phyloP scores from a whole-genome alignment of 2,888 invertebrate species.

The Flexamia atlantica region DNA sequence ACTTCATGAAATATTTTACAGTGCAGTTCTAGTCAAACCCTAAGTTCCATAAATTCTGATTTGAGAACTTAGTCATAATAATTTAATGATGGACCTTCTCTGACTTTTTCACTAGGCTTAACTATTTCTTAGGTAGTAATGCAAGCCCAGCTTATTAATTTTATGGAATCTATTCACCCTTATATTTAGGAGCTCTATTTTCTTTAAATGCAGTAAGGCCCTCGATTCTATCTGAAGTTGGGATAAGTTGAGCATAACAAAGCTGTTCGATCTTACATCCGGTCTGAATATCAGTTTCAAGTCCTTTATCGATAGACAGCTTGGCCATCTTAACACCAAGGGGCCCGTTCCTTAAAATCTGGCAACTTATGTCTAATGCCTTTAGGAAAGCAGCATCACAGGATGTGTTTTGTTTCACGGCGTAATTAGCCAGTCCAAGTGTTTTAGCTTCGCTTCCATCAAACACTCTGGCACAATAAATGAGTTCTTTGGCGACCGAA shows the following conservation, averaged over 20 bases:
- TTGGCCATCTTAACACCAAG: conserved; percentile 95
- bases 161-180: conserved; percentile 81
- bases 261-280: conserved; percentile 95
- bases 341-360: conserved; percentile 95
- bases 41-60: no score
- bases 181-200: conserved; percentile 93
- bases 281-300: conserved; percentile 84
- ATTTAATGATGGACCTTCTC: no score
- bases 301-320: conserved; percentile 92
- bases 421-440: conserved; percentile 90
- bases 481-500: conserved; percentile 95
- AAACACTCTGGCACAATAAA: conserved; percentile 90
- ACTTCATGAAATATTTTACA: no score
- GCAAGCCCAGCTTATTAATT: no score
- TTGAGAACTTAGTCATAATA: no score
- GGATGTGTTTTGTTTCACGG: conserved; percentile 86
- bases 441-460: conserved; percentile 88
- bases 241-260: conserved; percentile 93
- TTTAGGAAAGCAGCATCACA: conserved; percentile 91
- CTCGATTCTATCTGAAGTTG: conserved; percentile 95
- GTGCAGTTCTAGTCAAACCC: no score
- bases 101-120: no score
- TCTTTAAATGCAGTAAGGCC: conserved; percentile 96
- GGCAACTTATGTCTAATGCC: conserved; percentile 89
- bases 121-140: no score